Evolutionary conservation across 2,888 invertebrate genomes (phyloP).

Genomic region (Caenorhabditis macrosperma): DNA sequence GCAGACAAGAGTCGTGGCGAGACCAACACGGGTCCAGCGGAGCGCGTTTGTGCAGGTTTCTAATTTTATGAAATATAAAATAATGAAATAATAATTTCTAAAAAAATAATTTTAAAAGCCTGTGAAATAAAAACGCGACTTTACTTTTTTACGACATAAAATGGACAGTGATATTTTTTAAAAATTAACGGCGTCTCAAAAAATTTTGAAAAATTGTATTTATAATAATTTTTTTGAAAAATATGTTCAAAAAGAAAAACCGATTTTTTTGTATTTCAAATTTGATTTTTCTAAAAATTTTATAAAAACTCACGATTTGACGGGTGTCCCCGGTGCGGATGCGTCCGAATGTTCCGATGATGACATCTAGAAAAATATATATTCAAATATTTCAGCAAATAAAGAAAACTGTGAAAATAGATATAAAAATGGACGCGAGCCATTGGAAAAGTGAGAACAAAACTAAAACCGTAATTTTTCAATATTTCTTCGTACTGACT

Average conservation of each 20-base stretch:
- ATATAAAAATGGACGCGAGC: slow-evolving; percentile 2
- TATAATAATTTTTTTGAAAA: background rate
- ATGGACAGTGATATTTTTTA: no score
- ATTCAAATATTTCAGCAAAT: background rate
- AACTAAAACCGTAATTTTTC: no score
- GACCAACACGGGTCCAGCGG: no score
- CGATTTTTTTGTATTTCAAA: background rate
- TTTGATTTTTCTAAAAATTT: background rate
- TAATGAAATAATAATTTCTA: no score
- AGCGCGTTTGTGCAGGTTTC: no score
- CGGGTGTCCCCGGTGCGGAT: slow-evolving; percentile 15
- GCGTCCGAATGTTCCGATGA: slow-evolving; percentile 37
- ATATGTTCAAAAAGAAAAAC: background rate
- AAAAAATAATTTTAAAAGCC: no score
- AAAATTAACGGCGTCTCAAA: no score
- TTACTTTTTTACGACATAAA: no score
- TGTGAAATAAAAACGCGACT: no score
- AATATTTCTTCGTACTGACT: background rate
- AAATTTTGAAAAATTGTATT: background rate
- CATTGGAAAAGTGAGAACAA: background rate
- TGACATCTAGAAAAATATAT: slow-evolving; percentile 17
- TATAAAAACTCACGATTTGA: slow-evolving; percentile 27
- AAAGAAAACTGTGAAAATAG: background rate
- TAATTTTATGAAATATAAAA: no score
- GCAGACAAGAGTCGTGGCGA: no score